These are phyloP conservation scores for Drosophila ohnishii DNA, from an alignment of 1,140 invertebrate species.

Conservation along the genomic window DNA sequence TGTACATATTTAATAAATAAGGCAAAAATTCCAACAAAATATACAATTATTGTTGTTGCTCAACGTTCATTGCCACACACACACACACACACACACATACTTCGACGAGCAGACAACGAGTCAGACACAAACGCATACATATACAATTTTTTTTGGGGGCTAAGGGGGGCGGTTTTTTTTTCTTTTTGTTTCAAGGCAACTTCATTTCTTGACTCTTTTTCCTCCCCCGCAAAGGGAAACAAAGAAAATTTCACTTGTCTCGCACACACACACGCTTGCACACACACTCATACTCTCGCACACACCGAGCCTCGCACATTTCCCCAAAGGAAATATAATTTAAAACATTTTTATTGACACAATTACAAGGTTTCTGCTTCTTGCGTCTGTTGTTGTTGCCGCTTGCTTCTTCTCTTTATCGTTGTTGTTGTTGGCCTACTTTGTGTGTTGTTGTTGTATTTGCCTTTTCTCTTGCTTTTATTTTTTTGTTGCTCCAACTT, in stretches of 20 bases:
- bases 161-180: slow-evolving; percentile 47
- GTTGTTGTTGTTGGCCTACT: slow-evolving; percentile 77
- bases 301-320: slow-evolving; percentile 15
- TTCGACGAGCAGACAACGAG: slow-evolving; percentile 37
- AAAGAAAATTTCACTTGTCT: slow-evolving; percentile 80
- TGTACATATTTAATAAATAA: slow-evolving; percentile 45
- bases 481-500: slow-evolving; percentile 64
- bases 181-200: slow-evolving; percentile 65
- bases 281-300: slow-evolving; percentile 6
- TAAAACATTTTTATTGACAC: slow-evolving; percentile 76
- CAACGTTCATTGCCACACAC: slow-evolving; percentile 73
- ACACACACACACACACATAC: slow-evolving; percentile 22
- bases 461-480: slow-evolving; percentile 25
- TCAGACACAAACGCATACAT: slow-evolving; percentile 44
- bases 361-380: slow-evolving; percentile 66
- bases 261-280: slow-evolving; percentile 18
- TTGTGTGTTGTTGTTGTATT: slow-evolving; percentile 64
- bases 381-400: slow-evolving; percentile 51
- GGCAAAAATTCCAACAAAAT: slow-evolving; percentile 69
- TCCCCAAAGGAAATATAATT: slow-evolving; percentile 66
- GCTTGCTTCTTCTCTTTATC: slow-evolving; percentile 42
- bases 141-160: slow-evolving; percentile 15
- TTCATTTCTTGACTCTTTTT: slow-evolving; percentile 71
- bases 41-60: slow-evolving; percentile 50
- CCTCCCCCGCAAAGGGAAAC: slow-evolving; percentile 61